Percentiles rank a stretch among this genome's conserved stretches.
These are phyloP conservation scores for Heliconius erato DNA, from an alignment of 2,888 invertebrate species.

Conservation along the genomic window DNA sequence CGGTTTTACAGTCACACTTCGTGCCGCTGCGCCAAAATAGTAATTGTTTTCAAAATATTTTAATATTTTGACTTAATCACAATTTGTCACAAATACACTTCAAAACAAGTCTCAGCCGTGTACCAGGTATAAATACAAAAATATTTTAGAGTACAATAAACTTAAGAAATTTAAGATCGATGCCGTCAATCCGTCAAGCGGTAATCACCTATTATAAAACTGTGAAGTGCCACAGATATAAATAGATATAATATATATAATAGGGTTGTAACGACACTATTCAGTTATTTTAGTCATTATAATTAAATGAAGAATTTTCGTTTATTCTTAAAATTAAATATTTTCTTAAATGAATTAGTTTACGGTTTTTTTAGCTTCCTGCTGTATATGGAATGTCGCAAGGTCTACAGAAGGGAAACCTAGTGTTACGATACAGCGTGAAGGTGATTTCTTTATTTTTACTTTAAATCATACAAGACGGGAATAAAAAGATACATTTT, in stretches of 20 bases:
- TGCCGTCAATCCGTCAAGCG: constrained; percentile 51
- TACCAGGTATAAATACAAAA: constrained; percentile 28
- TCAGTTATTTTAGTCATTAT: background rate
- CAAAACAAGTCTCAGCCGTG: constrained; percentile 34
- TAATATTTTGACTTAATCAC: background rate
- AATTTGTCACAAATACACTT: background rate
- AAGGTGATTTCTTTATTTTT: too few species aligned
- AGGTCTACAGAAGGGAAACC: too few species aligned
- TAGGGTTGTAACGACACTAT: background rate
- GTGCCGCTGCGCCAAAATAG: too few species aligned
- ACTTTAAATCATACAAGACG: background rate
- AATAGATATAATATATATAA: background rate
- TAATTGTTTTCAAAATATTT: too few species aligned
- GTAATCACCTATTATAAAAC: constrained; percentile 48
- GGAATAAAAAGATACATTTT: background rate
- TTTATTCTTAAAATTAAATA: background rate
- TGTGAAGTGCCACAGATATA: constrained; percentile 18
- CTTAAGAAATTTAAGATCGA: constrained; percentile 42
- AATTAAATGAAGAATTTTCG: background rate
- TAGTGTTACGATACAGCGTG: too few species aligned
- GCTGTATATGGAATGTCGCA: too few species aligned
- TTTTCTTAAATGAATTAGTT: too few species aligned
- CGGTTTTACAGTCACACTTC: too few species aligned
- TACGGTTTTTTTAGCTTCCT: rapidly evolving
- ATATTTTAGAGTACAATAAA: constrained; percentile 48